Percentiles rank a stretch among this genome's conserved stretches.
Conservation (phyloP, 2,888 invertebrate genomes). For the Acanthacorydalis orientalis region DNA sequence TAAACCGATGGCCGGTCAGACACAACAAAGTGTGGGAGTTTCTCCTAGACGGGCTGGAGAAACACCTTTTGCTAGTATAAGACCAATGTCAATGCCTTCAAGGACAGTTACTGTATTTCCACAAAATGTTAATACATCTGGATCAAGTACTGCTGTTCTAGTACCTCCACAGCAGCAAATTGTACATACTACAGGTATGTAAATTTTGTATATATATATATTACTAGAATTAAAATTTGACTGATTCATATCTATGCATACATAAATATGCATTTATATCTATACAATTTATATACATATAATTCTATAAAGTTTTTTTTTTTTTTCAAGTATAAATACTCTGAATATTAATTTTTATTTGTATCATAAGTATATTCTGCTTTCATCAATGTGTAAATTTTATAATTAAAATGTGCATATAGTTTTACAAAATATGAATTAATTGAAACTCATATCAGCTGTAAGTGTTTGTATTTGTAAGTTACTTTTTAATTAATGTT, state of each 20-base stretch:
- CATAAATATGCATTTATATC: no score
- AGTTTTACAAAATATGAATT: no score
- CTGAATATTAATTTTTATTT: no score
- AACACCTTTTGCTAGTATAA: slow-evolving; percentile 80
- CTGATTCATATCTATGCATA: slow-evolving; percentile 19
- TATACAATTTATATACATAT: no score
- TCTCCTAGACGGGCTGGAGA: slow-evolving; percentile 59
- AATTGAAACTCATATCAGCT: no score
- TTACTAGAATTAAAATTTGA: slow-evolving; percentile 26
- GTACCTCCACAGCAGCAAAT: slow-evolving; percentile 43
- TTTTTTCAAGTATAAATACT: no score
- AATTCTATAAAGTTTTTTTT: no score
- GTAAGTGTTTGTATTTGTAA: no score
- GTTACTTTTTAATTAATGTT: no score
- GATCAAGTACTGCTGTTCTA: slow-evolving; percentile 29
- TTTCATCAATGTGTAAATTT: no score
- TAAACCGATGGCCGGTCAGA: slow-evolving; percentile 74
- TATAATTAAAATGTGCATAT: no score
- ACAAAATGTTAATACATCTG: slow-evolving; percentile 38
- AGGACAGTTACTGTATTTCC: slow-evolving; percentile 53
- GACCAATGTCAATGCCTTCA: slow-evolving; percentile 68
- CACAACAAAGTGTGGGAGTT: slow-evolving; percentile 37
- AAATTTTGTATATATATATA: slow-evolving; percentile 7
- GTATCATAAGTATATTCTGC: no score
- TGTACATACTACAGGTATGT: slow-evolving; percentile 23